A percentile compares a stretch with the other conserved stretches of the same genome.
Evolutionary conservation across 2,113 vertebrate genomes (phyloP).

Genomic region (Pholis gunnellus): DNA sequence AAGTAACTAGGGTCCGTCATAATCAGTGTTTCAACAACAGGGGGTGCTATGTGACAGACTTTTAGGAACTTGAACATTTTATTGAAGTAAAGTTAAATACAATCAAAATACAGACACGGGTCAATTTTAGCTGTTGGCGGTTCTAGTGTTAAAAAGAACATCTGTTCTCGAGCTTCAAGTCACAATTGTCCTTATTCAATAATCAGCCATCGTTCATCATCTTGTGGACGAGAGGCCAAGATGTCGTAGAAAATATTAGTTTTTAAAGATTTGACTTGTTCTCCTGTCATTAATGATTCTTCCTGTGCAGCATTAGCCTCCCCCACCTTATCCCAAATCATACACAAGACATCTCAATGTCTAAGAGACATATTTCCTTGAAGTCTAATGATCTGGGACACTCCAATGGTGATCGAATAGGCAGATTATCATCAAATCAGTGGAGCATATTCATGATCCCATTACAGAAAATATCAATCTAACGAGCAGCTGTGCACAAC

Average conservation of each 20-base stretch:
- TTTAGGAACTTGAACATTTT: neutral
- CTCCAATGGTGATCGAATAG: neutral
- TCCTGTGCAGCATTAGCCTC: neutral
- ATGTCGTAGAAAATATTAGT: neutral
- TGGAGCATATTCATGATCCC: neutral
- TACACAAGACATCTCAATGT: neutral
- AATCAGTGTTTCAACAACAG: neutral
- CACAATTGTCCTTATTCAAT: neutral
- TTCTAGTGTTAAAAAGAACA: neutral
- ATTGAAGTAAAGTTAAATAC: neutral
- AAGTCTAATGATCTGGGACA: neutral
- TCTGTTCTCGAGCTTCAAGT: no score
- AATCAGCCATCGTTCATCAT: neutral
- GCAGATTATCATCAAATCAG: neutral
- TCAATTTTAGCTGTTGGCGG: neutral
- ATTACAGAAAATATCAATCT: neutral
- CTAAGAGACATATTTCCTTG: neutral
- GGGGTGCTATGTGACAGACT: neutral
- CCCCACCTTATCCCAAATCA: neutral
- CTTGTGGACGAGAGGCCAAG: neutral
- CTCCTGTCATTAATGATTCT: neutral
- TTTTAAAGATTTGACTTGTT: neutral
- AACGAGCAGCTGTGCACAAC: neutral
- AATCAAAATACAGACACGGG: neutral
- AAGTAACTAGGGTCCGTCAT: neutral